These are phyloP conservation scores for Zaprionus ghesquierei DNA, from an alignment of 1,140 invertebrate genomes.

Conservation along the genomic window DNA sequence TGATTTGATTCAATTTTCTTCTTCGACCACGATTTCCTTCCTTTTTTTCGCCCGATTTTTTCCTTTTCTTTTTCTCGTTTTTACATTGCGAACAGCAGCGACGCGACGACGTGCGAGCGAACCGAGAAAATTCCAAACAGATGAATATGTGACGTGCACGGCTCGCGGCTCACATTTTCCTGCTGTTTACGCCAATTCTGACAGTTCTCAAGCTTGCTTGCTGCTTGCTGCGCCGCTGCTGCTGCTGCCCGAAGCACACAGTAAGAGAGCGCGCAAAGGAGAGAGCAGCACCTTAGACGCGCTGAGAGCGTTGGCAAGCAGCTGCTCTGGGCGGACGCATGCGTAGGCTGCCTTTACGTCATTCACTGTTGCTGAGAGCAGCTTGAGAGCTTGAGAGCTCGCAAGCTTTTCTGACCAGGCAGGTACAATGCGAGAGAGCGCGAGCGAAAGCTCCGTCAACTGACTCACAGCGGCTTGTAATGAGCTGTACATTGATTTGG, in stretches of 20 bases:
- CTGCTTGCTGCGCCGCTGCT: slow-evolving; percentile 8
- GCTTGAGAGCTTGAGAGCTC: not conserved
- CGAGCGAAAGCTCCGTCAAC: slow-evolving; percentile 25
- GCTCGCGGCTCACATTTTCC: slow-evolving; percentile 70
- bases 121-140: slow-evolving; percentile 78
- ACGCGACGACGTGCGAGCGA: slow-evolving; percentile 32
- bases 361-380: slow-evolving; percentile 37
- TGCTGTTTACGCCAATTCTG: slow-evolving; percentile 76
- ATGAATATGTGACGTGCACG: slow-evolving; percentile 56
- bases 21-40: slow-evolving; percentile 18
- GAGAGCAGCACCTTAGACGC: slow-evolving; percentile 16
- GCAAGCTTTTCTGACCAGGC: slow-evolving; percentile 19
- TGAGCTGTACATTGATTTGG: not conserved
- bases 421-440: slow-evolving; percentile 1
- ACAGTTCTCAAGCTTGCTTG: slow-evolving; percentile 60
- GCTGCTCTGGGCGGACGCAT: slow-evolving; percentile 34
- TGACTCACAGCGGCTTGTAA: not conserved
- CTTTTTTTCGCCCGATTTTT: slow-evolving; percentile 10
- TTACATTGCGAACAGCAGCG: slow-evolving; percentile 43
- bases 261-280: not conserved
- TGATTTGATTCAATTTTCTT: slow-evolving; percentile 59
- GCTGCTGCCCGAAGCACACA: not conserved
- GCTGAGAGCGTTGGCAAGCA: no score
- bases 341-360: slow-evolving; percentile 65
- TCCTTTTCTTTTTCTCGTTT: slow-evolving; percentile 30